These are phyloP conservation scores for Daboia siamensis DNA, from an alignment of 2,113 vertebrate species.

Conservation along the genomic window DNA sequence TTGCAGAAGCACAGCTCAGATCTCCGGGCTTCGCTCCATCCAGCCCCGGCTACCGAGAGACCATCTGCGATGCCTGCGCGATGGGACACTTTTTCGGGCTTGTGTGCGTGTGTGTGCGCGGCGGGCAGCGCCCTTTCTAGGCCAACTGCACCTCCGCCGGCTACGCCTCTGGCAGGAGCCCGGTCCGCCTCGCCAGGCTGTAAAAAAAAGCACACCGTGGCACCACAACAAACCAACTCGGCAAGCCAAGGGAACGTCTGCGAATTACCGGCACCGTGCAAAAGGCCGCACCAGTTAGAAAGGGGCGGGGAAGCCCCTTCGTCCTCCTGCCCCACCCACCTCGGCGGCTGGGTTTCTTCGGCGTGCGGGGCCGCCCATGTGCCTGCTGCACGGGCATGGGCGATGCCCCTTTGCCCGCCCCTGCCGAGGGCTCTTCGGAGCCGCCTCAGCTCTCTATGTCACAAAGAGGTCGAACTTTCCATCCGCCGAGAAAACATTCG, in stretches of 20 bases:
- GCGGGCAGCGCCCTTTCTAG: slow-evolving; percentile 34
- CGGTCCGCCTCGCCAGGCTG: background rate
- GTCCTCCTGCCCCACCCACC: background rate
- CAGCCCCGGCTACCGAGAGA: slow-evolving; percentile 68
- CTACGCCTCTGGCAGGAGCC: no score
- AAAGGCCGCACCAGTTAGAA: slow-evolving; percentile 25
- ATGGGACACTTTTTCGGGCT: slow-evolving; percentile 6
- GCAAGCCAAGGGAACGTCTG: slow-evolving; percentile 70
- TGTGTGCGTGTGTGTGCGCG: background rate
- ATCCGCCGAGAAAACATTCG: background rate
- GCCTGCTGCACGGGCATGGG: background rate
- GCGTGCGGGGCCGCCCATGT: background rate
- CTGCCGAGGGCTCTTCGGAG: background rate
- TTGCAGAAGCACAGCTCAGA: slow-evolving; percentile 39
- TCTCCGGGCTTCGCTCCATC: slow-evolving; percentile 12
- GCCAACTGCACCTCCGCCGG: slow-evolving; percentile 28
- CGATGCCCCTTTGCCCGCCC: background rate
- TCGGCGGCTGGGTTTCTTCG: background rate
- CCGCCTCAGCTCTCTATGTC: background rate
- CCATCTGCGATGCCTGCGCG: slow-evolving; percentile 65
- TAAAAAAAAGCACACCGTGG: background rate
- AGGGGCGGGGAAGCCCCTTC: background rate
- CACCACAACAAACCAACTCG: slow-evolving; percentile 22
- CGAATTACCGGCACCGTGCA: slow-evolving; percentile 61
- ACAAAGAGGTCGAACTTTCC: background rate